Evolutionary conservation across 1,140 invertebrate species (phyloP).

Genomic region (Heliconius himera): DNA sequence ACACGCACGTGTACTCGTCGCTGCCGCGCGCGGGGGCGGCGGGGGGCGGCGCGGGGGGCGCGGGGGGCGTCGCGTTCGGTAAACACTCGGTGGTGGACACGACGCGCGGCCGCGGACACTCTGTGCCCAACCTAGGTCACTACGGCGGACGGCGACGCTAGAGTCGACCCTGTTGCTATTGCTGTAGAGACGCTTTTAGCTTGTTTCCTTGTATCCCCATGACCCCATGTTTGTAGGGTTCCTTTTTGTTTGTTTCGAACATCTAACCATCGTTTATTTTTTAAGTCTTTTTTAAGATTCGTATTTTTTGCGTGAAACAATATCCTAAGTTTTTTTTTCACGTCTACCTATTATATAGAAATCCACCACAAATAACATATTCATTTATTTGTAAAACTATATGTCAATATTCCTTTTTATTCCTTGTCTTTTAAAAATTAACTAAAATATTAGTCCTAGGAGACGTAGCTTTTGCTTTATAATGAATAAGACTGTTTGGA

Average conservation of each 20-base stretch:
- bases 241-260: not conserved
- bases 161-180: constrained; percentile 15
- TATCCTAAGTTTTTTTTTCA: no score
- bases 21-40: constrained; percentile 86
- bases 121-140: constrained; percentile 95
- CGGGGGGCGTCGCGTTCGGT: constrained; percentile 76
- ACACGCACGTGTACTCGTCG: constrained; percentile 89
- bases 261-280: not conserved
- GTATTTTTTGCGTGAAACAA: not conserved
- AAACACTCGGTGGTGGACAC: constrained; percentile 82
- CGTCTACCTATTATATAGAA: not conserved
- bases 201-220: not conserved
- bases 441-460: not conserved
- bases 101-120: constrained; percentile 88
- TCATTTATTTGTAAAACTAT: not conserved
- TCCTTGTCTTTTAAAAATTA: not conserved
- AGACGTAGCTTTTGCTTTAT: constrained; percentile 2
- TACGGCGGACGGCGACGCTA: constrained; percentile 30
- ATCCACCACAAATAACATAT: not conserved
- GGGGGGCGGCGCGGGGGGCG: constrained; percentile 59
- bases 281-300: not conserved
- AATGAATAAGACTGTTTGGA: not conserved
- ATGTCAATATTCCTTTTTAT: not conserved
- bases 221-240: not conserved
- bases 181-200: constrained; percentile 23